Percentiles rank a stretch among this genome's conserved stretches.
These are phyloP conservation scores for Podotricha telesiphe DNA, from an alignment of 2,888 invertebrate species.

Conservation along the genomic window DNA sequence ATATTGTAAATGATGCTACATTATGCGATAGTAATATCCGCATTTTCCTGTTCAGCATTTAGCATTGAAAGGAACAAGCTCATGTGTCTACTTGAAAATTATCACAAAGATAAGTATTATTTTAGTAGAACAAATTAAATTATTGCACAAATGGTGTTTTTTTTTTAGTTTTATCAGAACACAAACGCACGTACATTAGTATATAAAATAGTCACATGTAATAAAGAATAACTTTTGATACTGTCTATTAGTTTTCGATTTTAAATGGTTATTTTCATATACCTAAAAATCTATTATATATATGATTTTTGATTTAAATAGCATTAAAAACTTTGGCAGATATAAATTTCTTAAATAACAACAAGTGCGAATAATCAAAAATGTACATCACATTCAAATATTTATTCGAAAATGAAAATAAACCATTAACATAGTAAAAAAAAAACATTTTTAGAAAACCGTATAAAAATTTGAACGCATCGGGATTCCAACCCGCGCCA, in stretches of 20 bases:
- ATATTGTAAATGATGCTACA: neutral
- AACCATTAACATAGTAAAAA: too few species aligned
- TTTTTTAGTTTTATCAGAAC: too few species aligned
- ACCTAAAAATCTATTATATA: too few species aligned
- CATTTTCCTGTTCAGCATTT: conserved; percentile 22
- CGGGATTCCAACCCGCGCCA: too few species aligned
- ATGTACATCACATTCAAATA: conserved; percentile 54
- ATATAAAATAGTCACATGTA: neutral
- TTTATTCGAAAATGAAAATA: conserved; percentile 53
- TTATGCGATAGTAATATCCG: neutral
- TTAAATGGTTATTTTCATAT: too few species aligned
- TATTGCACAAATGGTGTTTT: neutral
- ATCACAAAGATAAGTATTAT: neutral
- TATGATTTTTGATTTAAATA: neutral
- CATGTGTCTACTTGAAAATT: conserved; percentile 5
- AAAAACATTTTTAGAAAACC: too few species aligned
- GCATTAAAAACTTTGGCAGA: conserved; percentile 24
- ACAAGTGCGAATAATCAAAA: conserved; percentile 55
- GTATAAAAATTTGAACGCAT: too few species aligned
- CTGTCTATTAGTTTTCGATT: neutral
- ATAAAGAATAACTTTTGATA: conserved; percentile 15
- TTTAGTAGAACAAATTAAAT: neutral
- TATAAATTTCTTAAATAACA: conserved; percentile 44
- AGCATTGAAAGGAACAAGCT: conserved; percentile 27
- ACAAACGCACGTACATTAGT: too few species aligned